Conservation (phyloP, 2,113 vertebrate genomes). For the Paramisgurnus dabryanus region DNA sequence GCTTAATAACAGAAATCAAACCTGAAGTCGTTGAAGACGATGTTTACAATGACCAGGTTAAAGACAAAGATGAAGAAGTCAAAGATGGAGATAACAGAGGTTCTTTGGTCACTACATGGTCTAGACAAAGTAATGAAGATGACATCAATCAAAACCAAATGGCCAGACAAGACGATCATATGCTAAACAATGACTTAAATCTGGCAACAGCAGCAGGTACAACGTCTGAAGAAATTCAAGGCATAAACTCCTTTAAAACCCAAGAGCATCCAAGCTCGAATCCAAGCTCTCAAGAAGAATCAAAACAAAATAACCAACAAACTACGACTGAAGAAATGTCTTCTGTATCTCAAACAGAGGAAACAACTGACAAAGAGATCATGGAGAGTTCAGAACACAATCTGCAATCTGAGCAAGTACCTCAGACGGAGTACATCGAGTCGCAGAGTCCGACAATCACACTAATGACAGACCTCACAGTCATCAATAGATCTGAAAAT, state of each 20-base stretch:
- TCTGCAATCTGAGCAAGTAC: neutral
- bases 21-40: conserved; percentile 40
- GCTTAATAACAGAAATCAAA: conserved; percentile 31
- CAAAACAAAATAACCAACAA: conserved; percentile 20
- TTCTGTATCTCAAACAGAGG: conserved; percentile 7
- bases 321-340: conserved; percentile 15
- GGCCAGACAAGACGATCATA: neutral
- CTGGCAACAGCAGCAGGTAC: neutral
- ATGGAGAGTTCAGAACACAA: conserved; percentile 3
- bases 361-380: neutral
- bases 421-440: neutral
- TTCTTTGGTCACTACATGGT: neutral
- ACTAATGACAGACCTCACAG: conserved; percentile 45
- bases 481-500: conserved; percentile 47
- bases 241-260: neutral
- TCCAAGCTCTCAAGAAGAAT: conserved; percentile 21
- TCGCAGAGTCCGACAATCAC: conserved; percentile 51
- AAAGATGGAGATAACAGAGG: conserved; percentile 29
- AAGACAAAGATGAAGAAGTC: conserved; percentile 45
- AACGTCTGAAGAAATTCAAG: conserved; percentile 27
- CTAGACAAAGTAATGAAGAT: conserved; percentile 9
- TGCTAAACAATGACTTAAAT: conserved; percentile 12
- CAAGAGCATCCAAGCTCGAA: conserved; percentile 11
- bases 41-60: conserved; percentile 8
- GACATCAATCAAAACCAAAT: neutral